These are phyloP conservation scores for Sicus ferrugineus DNA, from an alignment of 2,888 invertebrate species.

Conservation along the genomic window DNA sequence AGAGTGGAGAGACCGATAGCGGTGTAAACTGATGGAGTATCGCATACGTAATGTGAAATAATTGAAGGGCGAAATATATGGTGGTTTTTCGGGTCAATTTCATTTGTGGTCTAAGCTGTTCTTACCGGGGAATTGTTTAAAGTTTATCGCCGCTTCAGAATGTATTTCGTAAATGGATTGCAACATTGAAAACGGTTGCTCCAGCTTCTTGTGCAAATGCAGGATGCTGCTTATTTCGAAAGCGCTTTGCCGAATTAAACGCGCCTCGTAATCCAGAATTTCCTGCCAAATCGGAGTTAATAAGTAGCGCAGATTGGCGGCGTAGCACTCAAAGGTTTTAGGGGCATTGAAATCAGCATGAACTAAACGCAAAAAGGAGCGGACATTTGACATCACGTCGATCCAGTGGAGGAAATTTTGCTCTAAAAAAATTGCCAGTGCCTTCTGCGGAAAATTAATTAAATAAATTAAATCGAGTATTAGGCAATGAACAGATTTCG, in stretches of 20 bases:
- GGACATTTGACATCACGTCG: constrained; percentile 57
- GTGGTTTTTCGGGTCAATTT: too few species aligned
- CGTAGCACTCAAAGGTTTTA: constrained; percentile 66
- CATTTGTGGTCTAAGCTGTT: too few species aligned
- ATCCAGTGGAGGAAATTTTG: constrained; percentile 53
- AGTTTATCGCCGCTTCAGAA: constrained; percentile 55
- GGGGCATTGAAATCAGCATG: constrained; percentile 55
- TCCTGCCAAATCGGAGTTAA: constrained; percentile 59
- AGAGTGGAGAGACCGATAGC: too few species aligned
- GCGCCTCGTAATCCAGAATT: constrained; percentile 61
- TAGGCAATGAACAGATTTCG: too few species aligned
- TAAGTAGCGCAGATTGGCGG: constrained; percentile 61
- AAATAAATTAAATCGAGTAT: neutral
- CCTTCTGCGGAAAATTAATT: constrained; percentile 46
- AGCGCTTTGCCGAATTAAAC: constrained; percentile 61
- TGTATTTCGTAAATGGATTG: constrained; percentile 63
- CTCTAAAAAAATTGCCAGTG: constrained; percentile 48
- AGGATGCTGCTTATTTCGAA: constrained; percentile 62
- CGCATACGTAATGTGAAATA: too few species aligned
- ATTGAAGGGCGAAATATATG: too few species aligned
- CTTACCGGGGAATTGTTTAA: constrained; percentile 49
- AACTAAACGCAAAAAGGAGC: constrained; percentile 59
- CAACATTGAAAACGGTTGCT: constrained; percentile 56
- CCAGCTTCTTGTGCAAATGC: constrained; percentile 58
- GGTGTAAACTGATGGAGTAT: too few species aligned